These are phyloP conservation scores for Peromyscus californicus DNA, from an alignment of 2,113 vertebrate genomes.

Conservation along the genomic window DNA sequence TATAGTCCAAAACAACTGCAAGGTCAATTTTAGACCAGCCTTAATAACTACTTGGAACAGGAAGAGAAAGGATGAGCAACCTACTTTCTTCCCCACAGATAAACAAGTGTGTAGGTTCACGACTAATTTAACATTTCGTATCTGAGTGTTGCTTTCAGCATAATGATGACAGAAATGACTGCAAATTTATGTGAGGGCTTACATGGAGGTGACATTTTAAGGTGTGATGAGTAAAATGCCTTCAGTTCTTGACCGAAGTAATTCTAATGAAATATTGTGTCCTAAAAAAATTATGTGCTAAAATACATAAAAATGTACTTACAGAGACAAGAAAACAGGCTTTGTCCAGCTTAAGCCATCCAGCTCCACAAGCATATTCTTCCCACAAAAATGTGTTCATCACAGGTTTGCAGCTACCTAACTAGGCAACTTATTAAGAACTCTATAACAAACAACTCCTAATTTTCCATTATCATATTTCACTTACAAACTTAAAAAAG, in stretches of 20 bases:
- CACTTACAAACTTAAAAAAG: conserved; percentile 19
- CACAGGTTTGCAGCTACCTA: conserved; percentile 34
- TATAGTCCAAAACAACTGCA: conserved; percentile 65
- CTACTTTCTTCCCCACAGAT: conserved; percentile 70
- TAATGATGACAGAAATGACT: conserved; percentile 66
- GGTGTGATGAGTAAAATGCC: conserved; percentile 64
- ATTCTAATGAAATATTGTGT: conserved; percentile 78
- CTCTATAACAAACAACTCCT: not conserved
- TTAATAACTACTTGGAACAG: conserved; percentile 67
- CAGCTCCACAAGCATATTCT: not conserved
- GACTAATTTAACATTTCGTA: conserved; percentile 74
- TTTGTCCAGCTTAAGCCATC: conserved; percentile 69
- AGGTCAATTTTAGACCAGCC: conserved; percentile 74
- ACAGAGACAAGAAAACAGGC: conserved; percentile 59
- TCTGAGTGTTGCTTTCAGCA: conserved; percentile 71
- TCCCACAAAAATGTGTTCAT: conserved; percentile 30
- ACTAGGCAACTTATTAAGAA: conserved; percentile 12
- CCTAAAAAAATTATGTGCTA: conserved; percentile 71
- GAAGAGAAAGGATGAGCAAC: conserved; percentile 44
- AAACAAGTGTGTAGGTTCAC: conserved; percentile 65
- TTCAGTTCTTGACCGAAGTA: conserved; percentile 73
- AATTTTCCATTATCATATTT: conserved; percentile 50
- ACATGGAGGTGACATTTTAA: conserved; percentile 74
- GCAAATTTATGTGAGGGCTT: conserved; percentile 58
- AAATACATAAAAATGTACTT: conserved; percentile 74